Evolutionary conservation across 1,140 invertebrate genomes (phyloP).

Genomic region (Brachionus koreanus): DNA sequence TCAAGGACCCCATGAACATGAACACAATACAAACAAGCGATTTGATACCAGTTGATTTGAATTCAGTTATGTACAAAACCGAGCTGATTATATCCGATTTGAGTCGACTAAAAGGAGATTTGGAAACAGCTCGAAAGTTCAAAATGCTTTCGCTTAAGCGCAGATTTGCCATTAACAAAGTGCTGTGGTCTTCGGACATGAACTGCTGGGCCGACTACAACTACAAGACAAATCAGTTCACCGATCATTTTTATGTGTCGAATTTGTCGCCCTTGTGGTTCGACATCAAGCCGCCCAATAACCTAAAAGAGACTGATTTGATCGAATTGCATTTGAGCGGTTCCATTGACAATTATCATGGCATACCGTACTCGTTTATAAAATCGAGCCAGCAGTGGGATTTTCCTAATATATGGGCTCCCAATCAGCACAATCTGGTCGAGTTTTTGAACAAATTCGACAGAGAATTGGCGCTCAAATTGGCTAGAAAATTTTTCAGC

Average conservation of each 20-base stretch:
- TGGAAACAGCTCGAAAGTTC: background rate
- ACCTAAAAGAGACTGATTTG: background rate
- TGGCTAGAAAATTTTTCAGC: slow-evolving; percentile 74
- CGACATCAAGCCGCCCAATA: slow-evolving; percentile 51
- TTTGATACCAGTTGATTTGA: slow-evolving; percentile 79
- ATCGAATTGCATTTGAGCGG: background rate
- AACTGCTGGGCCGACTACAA: slow-evolving; percentile 85
- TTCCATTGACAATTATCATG: background rate
- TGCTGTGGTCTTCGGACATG: slow-evolving; percentile 75
- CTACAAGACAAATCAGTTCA: slow-evolving; percentile 63
- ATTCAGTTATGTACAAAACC: slow-evolving; percentile 75
- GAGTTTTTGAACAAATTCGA: slow-evolving; percentile 59
- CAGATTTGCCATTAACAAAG: slow-evolving; percentile 64
- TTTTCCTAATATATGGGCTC: slow-evolving; percentile 87
- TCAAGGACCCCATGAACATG: slow-evolving; percentile 56
- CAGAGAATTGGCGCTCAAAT: slow-evolving; percentile 67
- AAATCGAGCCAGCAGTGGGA: slow-evolving; percentile 87
- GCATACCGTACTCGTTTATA: slow-evolving; percentile 71
- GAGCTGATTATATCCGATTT: slow-evolving; percentile 61
- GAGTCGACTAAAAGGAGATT: slow-evolving; percentile 64
- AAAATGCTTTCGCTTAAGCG: background rate
- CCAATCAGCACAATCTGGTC: slow-evolving; percentile 62
- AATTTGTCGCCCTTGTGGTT: slow-evolving; percentile 82
- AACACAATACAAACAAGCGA: slow-evolving; percentile 62
- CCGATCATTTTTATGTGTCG: slow-evolving; percentile 69